Evolutionary conservation across 2,888 invertebrate genomes (phyloP).

Genomic region (Acanthosepion lycidas): DNA sequence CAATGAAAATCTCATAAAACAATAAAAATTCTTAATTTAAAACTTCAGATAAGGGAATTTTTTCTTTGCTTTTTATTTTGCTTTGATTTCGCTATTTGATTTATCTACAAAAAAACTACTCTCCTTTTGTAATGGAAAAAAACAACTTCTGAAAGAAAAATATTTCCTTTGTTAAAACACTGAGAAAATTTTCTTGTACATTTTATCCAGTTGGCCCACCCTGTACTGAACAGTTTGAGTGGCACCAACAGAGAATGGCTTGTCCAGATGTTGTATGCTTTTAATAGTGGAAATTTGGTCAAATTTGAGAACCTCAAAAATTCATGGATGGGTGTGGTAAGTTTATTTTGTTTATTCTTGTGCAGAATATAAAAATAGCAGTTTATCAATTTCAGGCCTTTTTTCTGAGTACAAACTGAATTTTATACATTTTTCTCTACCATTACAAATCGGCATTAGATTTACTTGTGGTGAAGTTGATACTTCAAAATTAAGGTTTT

Average conservation of each 20-base stretch:
- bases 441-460: too few relatives aligned
- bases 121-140: too few relatives aligned
- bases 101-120: background rate
- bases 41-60: background rate
- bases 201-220: constrained; percentile 87
- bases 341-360: constrained; percentile 22
- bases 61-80: background rate
- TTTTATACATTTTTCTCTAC: too few relatives aligned
- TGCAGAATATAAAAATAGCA: too few relatives aligned
- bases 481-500: too few relatives aligned
- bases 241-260: constrained; percentile 88
- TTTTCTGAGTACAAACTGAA: too few relatives aligned
- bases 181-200: constrained; percentile 36
- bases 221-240: constrained; percentile 89
- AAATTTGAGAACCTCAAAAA: constrained; percentile 80
- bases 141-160: background rate
- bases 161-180: background rate
- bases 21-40: too few relatives aligned
- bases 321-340: constrained; percentile 84
- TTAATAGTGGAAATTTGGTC: constrained; percentile 79
- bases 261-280: constrained; percentile 81
- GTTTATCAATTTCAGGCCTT: too few relatives aligned
- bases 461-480: too few relatives aligned
- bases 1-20: too few relatives aligned
- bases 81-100: background rate